Base-by-base conservation (phyloP, 2,797 vertebrate species). In the Phyllotis vaccarum region DNA sequence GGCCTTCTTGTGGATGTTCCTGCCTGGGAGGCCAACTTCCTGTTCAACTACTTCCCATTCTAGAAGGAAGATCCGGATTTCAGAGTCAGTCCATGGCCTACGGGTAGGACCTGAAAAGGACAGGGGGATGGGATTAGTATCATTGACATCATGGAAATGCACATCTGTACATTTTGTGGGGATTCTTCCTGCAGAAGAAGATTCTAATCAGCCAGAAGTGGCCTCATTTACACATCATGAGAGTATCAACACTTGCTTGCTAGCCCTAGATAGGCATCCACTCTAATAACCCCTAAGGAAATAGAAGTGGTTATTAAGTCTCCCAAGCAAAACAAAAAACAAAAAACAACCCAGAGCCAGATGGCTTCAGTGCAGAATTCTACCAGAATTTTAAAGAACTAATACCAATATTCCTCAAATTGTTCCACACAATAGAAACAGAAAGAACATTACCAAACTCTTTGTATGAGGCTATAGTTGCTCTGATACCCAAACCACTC, bases 21-120 rank as follows among this genome's bases (percentile, higher is more conserved):
- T 72, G 40, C 27, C 16, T 21, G 1, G 2, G 3, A 6, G 11
- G 10, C 56, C 2, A 0, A 34, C 0, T 16, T 70, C 13, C 4
- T 9, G 0, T 16, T 86, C n/a, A 16, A 96, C 29, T 6, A 62
- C 7, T 68, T 95, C 76, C 91, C 91, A 96, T 17, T 78, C 81
- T 7, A 56, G 4, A 6, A 95, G 14, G 60, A 96, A 93, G 40
- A 14, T 40, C 52, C 5, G 6, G 31, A 87, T 78, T 22, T 96
- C 62, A 0, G 6, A 3, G 22, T 62, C 16, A 1, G 4, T 68
- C 87, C 90, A 95, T 1, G 60, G 4, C 22, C 40, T 52, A 3
- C 8, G 0, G 6, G 22, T 0, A 3, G 3, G 17, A 1, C 9
- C 92, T 93, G 37, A 11, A 83, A 82, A 31, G 16, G 10, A 64